Evolutionary conservation across 2,888 invertebrate genomes (phyloP), one percentile per base, ranked within the genome.

Genomic region (Dynastes maya): DNA sequence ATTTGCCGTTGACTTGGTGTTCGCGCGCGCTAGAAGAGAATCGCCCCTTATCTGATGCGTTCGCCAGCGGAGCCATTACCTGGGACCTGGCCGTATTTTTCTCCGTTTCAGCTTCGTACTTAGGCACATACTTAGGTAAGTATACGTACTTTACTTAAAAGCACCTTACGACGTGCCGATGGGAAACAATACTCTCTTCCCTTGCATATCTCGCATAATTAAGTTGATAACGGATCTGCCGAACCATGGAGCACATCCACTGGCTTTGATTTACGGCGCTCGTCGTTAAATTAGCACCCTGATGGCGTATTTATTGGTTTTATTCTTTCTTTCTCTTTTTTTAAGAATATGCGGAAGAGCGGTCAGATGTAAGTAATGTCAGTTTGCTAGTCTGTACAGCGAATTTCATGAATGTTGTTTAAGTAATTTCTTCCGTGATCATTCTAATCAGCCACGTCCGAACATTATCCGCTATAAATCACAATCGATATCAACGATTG

Each of bases 1-100:
- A n/a, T 53, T 53, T n/a, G 16, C 16, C 16, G 53, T 53, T 53
- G 53, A 53, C 53, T 53, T 53, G 53, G 53, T 53, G 53, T 53
- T 53, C 16, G 53, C 53, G 53, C 51, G 51, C 11, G n/a, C 51
- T 51, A 51, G 51, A 51, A 51, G 51, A 51, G 51, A 51, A n/a
- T 11, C 51, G 13, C n/a, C 16, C 16, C 53, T 53, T 53, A 53
- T 53, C 53, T 53, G 53, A 53, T 53, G 53, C 53, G 53, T 53
- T 53, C 53, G n/a, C 53, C 45, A 37, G 32, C 32, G 45, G 37
- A 53, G 53, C 53, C 53, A 6, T 53, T 53, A 16, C n/a, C 53
- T 2, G 53, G 4, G n/a, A 16, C 53, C 53, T 5, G 16, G 8
- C 8, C 53, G 53, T 16, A 53, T 53, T 53, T 53, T 53, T 53